Percentiles rank a stretch among this genome's conserved stretches.
phyloP scores from a whole-genome alignment of 1,140 invertebrate species.

The Sycobia sp. region DNA sequence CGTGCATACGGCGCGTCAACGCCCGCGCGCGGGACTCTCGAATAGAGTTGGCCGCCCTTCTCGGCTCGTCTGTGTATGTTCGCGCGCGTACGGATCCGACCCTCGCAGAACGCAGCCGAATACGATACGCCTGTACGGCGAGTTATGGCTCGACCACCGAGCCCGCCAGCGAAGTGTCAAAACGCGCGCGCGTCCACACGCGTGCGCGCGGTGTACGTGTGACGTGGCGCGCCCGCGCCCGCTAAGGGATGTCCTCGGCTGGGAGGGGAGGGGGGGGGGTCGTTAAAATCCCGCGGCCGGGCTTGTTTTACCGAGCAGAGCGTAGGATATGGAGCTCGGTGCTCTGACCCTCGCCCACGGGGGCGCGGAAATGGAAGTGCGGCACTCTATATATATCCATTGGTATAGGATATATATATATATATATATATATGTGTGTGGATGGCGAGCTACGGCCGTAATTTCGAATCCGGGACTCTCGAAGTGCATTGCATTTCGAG shows the following conservation, averaged over 20 bases:
- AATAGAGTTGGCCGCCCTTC: slow-evolving; percentile 29
- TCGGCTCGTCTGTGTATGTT: neutral
- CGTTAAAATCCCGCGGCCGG: slow-evolving; percentile 1
- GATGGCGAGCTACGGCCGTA: too few relatives aligned
- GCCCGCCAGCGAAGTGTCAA: slow-evolving; percentile 39
- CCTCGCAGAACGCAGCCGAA: slow-evolving; percentile 52
- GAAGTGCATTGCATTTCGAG: too few relatives aligned
- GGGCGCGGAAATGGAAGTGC: too few relatives aligned
- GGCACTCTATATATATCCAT: too few relatives aligned
- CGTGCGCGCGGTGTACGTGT: neutral
- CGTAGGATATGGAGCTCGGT: too few relatives aligned
- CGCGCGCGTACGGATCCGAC: slow-evolving; percentile 21
- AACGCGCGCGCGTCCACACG: slow-evolving; percentile 38
- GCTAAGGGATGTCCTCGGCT: neutral
- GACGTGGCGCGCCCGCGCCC: neutral
- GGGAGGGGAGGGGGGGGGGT: neutral
- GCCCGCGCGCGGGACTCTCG: slow-evolving; percentile 21
- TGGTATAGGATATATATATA: too few relatives aligned
- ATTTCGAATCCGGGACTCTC: too few relatives aligned
- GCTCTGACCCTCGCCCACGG: too few relatives aligned
- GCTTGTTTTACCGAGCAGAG: too few relatives aligned
- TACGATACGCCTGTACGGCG: slow-evolving; percentile 48
- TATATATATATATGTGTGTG: too few relatives aligned
- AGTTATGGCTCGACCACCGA: slow-evolving; percentile 50
- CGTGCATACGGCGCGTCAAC: slow-evolving; percentile 42